These are phyloP conservation scores for Rhinogobio ventralis DNA, from an alignment of 2,797 vertebrate genomes.

Conservation along the genomic window DNA sequence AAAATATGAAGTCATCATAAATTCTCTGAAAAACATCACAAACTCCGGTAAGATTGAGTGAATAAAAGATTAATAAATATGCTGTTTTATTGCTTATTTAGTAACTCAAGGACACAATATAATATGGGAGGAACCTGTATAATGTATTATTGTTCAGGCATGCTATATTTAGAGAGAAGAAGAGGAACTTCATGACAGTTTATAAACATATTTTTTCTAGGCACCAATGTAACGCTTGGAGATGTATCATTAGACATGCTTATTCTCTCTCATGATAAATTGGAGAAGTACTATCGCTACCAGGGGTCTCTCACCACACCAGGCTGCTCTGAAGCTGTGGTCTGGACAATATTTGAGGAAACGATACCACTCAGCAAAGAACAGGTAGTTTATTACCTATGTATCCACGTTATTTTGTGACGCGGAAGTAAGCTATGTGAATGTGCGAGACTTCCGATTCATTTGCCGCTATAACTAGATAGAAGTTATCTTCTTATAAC, in stretches of 20 bases:
- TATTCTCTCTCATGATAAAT: slow-evolving; percentile 65
- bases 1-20: slow-evolving; percentile 67
- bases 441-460: background rate
- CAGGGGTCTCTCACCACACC: slow-evolving; percentile 86
- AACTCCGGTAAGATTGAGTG: slow-evolving; percentile 64
- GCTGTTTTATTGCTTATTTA: background rate
- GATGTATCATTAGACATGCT: slow-evolving; percentile 71
- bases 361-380: slow-evolving; percentile 69
- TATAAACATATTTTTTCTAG: slow-evolving; percentile 62
- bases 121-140: background rate
- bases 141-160: background rate
- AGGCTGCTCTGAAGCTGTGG: slow-evolving; percentile 74
- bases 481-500: no score
- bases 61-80: background rate
- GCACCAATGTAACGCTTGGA: background rate
- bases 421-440: background rate
- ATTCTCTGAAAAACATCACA: slow-evolving; percentile 61
- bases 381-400: slow-evolving; percentile 75
- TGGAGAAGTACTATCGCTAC: slow-evolving; percentile 80
- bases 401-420: background rate
- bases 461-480: background rate
- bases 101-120: background rate
- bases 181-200: background rate
- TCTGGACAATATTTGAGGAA: slow-evolving; percentile 83
- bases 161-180: background rate